These are phyloP conservation scores for Haliaeetus vocifer DNA, from an alignment of 2,797 vertebrate genomes.

Conservation along the genomic window DNA sequence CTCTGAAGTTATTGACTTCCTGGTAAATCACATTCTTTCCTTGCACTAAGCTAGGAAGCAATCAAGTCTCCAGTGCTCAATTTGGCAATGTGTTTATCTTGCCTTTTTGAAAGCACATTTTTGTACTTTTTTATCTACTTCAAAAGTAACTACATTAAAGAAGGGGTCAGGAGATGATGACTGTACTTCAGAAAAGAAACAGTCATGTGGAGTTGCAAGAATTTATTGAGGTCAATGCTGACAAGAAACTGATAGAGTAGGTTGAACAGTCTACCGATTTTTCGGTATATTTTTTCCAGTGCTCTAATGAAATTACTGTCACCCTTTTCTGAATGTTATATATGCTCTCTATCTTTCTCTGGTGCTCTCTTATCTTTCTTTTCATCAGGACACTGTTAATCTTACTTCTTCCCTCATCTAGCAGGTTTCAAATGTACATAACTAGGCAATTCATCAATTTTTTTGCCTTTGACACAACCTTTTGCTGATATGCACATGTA, in stretches of 20 bases:
- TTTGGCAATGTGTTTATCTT: not conserved
- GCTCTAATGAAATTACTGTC: not conserved
- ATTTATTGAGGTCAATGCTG: slow-evolving; percentile 13
- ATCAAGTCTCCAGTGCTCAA: not conserved
- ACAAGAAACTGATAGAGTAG: not conserved
- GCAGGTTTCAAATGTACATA: not conserved
- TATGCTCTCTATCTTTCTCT: not conserved
- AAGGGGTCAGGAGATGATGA: not conserved
- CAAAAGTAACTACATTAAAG: not conserved
- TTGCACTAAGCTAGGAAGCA: not conserved
- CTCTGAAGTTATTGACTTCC: not conserved
- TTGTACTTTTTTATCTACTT: not conserved
- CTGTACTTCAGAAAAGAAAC: not conserved
- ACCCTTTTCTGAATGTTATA: not conserved
- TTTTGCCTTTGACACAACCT: not conserved
- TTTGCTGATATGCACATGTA: not conserved
- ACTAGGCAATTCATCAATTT: not conserved
- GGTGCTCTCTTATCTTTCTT: not conserved
- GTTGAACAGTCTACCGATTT: not conserved
- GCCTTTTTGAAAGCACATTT: not conserved
- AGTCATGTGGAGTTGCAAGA: not conserved
- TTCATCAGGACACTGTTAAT: not conserved
- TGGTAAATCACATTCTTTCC: not conserved
- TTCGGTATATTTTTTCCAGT: not conserved
- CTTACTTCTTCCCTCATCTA: not conserved